Percentiles rank a stretch among this genome's conserved stretches.
These are phyloP conservation scores for Sesamia nonagrioides DNA, from an alignment of 1,140 invertebrate genomes.

Conservation along the genomic window DNA sequence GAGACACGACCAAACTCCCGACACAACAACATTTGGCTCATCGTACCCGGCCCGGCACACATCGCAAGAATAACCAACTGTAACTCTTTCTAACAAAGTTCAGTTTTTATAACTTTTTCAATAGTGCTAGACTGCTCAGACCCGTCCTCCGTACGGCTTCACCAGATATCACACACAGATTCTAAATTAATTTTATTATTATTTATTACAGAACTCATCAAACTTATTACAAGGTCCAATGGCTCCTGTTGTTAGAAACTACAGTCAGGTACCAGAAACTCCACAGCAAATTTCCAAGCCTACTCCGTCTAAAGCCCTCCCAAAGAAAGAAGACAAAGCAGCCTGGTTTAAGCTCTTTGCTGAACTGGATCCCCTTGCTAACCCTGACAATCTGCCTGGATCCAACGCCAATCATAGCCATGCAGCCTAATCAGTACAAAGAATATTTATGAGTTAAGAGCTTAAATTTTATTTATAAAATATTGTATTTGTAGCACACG, in stretches of 20 bases:
- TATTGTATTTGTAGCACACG: not conserved
- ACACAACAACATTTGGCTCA: no score
- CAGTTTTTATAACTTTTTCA: no score
- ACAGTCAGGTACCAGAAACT: constrained; percentile 52
- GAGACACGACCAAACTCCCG: no score
- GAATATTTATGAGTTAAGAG: not conserved
- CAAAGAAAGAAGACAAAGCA: constrained; percentile 85
- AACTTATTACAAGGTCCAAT: constrained; percentile 65
- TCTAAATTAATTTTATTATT: no score
- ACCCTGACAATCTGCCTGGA: constrained; percentile 88
- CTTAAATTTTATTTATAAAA: constrained; percentile 4
- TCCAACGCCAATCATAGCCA: constrained; percentile 82
- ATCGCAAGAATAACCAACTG: no score
- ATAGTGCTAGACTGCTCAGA: no score
- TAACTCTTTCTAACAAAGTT: no score
- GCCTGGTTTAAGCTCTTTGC: constrained; percentile 97
- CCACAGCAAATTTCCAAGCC: constrained; percentile 49
- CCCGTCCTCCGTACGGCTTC: no score
- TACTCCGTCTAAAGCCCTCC: constrained; percentile 51
- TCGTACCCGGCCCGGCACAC: no score
- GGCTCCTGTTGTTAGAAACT: constrained; percentile 60
- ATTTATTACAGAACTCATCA: constrained; percentile 56
- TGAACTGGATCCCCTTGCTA: constrained; percentile 96
- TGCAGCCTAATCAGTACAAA: constrained; percentile 70
- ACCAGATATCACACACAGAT: no score